Conservation (phyloP, 2,888 invertebrate genomes). For the Sarcophaga caerulescens region DNA sequence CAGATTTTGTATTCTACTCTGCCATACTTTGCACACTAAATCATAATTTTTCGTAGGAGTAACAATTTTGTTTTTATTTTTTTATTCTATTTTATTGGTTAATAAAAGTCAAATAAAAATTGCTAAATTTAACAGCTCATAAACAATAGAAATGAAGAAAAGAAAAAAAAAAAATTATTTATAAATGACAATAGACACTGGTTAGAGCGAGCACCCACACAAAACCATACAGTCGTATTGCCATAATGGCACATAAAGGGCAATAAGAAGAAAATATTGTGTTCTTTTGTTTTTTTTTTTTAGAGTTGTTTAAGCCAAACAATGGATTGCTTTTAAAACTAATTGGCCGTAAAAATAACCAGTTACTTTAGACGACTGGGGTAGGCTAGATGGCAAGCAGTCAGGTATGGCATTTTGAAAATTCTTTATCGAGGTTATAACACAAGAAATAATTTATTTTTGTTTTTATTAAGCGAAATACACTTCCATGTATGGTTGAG, state of each 20-base stretch:
- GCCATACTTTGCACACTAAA: neutral
- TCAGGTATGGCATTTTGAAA: neutral
- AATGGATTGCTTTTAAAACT: slow-evolving; percentile 50
- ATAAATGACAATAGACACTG: slow-evolving; percentile 27
- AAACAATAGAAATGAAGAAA: slow-evolving; percentile 19
- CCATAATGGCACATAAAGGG: neutral
- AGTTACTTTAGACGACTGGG: neutral
- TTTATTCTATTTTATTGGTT: slow-evolving; percentile 23
- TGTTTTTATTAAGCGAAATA: no score
- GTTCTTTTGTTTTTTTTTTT: neutral
- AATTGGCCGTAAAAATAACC: slow-evolving; percentile 38
- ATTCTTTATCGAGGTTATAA: neutral
- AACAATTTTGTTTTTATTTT: slow-evolving; percentile 15
- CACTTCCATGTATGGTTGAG: no score
- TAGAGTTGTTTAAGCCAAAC: slow-evolving; percentile 29
- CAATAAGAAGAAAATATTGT: neutral
- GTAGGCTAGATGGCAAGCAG: neutral
- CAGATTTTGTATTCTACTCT: no score
- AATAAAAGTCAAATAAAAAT: slow-evolving; percentile 52
- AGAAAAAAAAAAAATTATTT: neutral
- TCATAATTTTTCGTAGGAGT: slow-evolving; percentile 6
- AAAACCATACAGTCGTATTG: neutral
- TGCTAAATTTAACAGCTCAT: slow-evolving; percentile 43
- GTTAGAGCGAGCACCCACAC: neutral
- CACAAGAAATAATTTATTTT: no score